A percentile compares a stretch with the other conserved stretches of the same genome.
These are phyloP conservation scores for Sakesphorus luctuosus DNA, from an alignment of 2,113 vertebrate species.

Conservation along the genomic window DNA sequence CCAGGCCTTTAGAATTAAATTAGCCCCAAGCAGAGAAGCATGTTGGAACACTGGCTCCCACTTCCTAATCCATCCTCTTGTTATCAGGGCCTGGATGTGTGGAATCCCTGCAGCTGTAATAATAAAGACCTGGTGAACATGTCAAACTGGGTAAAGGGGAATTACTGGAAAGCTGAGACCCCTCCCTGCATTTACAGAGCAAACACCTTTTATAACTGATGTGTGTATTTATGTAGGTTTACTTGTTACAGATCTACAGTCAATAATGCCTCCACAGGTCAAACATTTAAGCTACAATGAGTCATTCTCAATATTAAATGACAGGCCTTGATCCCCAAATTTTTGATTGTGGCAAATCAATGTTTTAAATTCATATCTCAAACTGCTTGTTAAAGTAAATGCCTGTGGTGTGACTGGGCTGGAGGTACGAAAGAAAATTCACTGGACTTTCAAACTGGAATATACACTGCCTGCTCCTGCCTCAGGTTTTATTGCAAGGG, in stretches of 20 bases:
- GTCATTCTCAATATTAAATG: not conserved
- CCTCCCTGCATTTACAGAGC: slow-evolving; percentile 7
- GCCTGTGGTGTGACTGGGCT: not conserved
- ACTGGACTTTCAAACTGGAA: not conserved
- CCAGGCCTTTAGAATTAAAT: not conserved
- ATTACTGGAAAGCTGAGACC: slow-evolving; percentile 11
- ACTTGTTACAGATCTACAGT: not conserved
- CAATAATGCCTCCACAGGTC: not conserved
- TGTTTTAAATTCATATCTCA: not conserved
- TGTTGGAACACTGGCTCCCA: not conserved
- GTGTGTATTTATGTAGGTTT: not conserved
- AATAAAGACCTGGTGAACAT: not conserved
- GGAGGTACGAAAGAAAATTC: not conserved
- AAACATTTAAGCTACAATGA: not conserved
- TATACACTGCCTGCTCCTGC: not conserved
- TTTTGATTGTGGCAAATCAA: not conserved
- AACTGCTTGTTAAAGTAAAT: slow-evolving; percentile 8
- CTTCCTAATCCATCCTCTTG: not conserved
- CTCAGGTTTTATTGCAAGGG: not conserved
- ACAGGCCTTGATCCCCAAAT: not conserved
- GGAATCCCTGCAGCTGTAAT: slow-evolving; percentile 3
- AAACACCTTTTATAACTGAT: not conserved
- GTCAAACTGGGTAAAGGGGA: slow-evolving; percentile 16
- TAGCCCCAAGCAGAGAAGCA: not conserved
- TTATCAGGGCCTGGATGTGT: not conserved